Evolutionary conservation across 2,797 vertebrate genomes (phyloP).

Genomic region (Babyrousa celebensis): DNA sequence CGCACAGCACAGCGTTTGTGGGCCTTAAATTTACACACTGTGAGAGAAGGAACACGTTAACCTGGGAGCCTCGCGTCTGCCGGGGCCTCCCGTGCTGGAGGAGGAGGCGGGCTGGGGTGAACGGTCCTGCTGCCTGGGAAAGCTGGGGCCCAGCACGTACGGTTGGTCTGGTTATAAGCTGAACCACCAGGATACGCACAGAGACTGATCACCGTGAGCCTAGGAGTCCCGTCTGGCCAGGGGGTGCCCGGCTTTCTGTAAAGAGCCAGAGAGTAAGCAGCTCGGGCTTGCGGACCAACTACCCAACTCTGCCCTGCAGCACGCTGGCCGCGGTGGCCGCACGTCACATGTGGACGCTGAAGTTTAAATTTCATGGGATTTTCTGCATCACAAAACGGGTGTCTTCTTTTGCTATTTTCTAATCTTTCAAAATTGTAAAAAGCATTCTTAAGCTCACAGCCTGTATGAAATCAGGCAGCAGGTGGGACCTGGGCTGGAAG

Average conservation of each 20-base stretch:
- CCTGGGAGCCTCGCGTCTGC: fast-evolving
- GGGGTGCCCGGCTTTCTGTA: fast-evolving
- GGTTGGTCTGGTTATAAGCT: not conserved
- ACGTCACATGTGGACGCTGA: not conserved
- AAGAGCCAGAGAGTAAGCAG: not conserved
- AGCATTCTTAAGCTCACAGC: not conserved
- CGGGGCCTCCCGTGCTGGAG: not conserved
- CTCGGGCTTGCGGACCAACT: fast-evolving
- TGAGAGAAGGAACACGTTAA: constrained; percentile 58
- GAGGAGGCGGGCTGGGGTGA: fast-evolving
- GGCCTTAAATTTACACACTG: constrained; percentile 99
- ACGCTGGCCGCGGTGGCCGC: fast-evolving
- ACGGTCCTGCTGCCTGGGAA: not conserved
- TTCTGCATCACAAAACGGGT: not conserved
- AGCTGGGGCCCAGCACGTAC: fast-evolving
- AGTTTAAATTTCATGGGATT: not conserved
- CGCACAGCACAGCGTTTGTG: constrained; percentile 98
- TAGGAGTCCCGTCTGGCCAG: not conserved
- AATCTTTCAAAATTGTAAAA: constrained; percentile 35
- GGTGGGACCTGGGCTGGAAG: fast-evolving
- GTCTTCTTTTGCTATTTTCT: not conserved
- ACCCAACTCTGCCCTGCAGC: fast-evolving
- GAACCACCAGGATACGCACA: fast-evolving
- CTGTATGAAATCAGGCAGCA: not conserved
- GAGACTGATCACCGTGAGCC: fast-evolving